A percentile compares a stretch with the other conserved stretches of the same genome.
Evolutionary conservation across 2,888 invertebrate species (phyloP).

Genomic region (Vesta saturnalis): DNA sequence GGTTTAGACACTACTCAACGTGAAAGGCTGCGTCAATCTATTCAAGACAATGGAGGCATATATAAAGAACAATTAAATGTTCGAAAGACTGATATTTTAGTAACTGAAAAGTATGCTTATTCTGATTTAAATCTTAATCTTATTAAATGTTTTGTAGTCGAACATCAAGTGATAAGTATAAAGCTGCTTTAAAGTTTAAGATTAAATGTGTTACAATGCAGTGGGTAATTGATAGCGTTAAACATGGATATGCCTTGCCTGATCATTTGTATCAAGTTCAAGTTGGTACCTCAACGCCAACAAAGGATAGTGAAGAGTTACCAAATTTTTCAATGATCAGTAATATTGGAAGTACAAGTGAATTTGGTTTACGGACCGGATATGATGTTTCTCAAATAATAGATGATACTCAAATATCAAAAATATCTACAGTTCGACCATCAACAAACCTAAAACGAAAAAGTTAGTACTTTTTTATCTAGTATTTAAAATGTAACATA

Average conservation of each 20-base stretch:
- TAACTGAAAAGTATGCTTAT: slow-evolving; percentile 65
- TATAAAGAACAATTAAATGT: slow-evolving; percentile 62
- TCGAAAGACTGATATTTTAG: slow-evolving; percentile 66
- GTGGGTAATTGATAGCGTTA: slow-evolving; percentile 85
- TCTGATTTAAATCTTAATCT: not conserved
- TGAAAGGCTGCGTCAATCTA: slow-evolving; percentile 70
- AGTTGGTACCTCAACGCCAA: slow-evolving; percentile 77
- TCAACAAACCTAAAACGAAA: slow-evolving; percentile 25
- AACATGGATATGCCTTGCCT: slow-evolving; percentile 75
- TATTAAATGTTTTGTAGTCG: slow-evolving; percentile 2
- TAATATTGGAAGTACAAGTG: slow-evolving; percentile 51
- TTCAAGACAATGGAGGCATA: slow-evolving; percentile 78
- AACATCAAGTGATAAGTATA: slow-evolving; percentile 78
- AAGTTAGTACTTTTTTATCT: slow-evolving; percentile 9
- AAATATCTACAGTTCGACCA: slow-evolving; percentile 10
- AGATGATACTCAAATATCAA: slow-evolving; percentile 20
- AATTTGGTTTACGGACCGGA: not conserved
- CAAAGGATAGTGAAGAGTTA: slow-evolving; percentile 62
- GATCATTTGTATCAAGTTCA: slow-evolving; percentile 68
- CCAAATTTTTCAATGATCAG: slow-evolving; percentile 65
- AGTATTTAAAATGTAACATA: not conserved
- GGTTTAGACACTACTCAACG: slow-evolving; percentile 73
- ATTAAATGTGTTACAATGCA: slow-evolving; percentile 74
- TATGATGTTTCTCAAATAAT: slow-evolving; percentile 40
- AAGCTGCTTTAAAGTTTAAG: slow-evolving; percentile 65